phyloP scores from a whole-genome alignment of 2,888 invertebrate genomes.

The Hydrotaea cyrtoneurina region DNA sequence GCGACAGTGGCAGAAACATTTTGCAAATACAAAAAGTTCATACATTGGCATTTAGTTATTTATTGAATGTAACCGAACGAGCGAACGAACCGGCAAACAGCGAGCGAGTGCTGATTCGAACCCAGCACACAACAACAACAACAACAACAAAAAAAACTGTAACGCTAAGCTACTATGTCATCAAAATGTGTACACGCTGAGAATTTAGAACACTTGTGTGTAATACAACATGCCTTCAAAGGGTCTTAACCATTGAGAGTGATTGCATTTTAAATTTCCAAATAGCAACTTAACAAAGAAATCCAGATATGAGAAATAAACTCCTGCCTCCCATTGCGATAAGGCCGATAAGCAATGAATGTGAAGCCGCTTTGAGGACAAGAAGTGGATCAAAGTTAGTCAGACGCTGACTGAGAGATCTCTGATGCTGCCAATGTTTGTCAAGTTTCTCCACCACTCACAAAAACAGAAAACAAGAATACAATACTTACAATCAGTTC shows the following conservation, averaged over 20 bases:
- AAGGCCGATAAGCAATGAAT: no score
- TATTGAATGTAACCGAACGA: slow-evolving; percentile 38
- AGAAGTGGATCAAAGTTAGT: no score
- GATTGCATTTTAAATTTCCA: no score
- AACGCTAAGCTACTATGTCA: slow-evolving; percentile 59
- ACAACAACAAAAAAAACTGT: slow-evolving; percentile 28
- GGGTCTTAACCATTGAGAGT: background rate
- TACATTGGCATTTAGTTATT: slow-evolving; percentile 63
- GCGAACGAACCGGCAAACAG: background rate
- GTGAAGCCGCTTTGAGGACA: no score
- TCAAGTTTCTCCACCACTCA: no score
- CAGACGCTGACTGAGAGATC: no score
- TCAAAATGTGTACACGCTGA: slow-evolving; percentile 60
- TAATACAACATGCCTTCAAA: slow-evolving; percentile 37
- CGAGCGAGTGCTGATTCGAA: slow-evolving; percentile 33
- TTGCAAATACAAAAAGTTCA: slow-evolving; percentile 56
- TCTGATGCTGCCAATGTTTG: no score
- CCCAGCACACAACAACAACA: slow-evolving; percentile 12
- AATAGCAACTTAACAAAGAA: no score
- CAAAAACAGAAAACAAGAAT: no score
- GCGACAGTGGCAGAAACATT: slow-evolving; percentile 32
- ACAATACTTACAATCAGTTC: no score
- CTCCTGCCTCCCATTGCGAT: no score
- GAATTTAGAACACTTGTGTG: slow-evolving; percentile 62
- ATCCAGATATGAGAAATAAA: no score